phyloP scores from a whole-genome alignment of 1,140 invertebrate genomes.

The Neodiprion lecontei region DNA sequence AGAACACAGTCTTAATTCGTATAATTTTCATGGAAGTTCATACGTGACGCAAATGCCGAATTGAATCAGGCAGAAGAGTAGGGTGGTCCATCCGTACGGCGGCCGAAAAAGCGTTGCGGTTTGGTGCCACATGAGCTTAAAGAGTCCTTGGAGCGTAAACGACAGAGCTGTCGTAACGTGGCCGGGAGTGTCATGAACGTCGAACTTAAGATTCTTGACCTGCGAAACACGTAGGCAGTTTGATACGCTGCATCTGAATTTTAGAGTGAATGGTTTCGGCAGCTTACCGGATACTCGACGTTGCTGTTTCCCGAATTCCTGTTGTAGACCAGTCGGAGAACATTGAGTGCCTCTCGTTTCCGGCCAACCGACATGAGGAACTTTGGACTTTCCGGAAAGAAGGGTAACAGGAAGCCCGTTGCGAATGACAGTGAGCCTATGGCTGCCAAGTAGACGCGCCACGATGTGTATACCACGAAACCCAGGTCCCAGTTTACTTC shows the following conservation, averaged over 20 bases:
- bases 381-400: conserved; percentile 59
- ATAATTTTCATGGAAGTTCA: neutral
- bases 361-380: conserved; percentile 55
- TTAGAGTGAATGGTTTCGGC: no score
- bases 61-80: conserved; percentile 71
- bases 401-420: conserved; percentile 35
- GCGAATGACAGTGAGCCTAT: conserved; percentile 25
- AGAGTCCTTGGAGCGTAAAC: conserved; percentile 40
- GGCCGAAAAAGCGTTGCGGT: conserved; percentile 69
- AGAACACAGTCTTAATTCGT: no score
- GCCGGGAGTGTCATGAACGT: neutral
- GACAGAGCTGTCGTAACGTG: neutral
- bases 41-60: conserved; percentile 67
- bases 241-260: no score
- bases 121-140: conserved; percentile 67
- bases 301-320: conserved; percentile 38
- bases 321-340: conserved; percentile 41
- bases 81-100: conserved; percentile 69
- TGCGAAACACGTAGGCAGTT: neutral
- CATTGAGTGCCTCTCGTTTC: conserved; percentile 41
- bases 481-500: neutral
- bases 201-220: neutral
- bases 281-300: conserved; percentile 42
- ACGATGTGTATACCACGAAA: conserved; percentile 32
- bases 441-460: conserved; percentile 33